Conservation (phyloP, 2,888 invertebrate species). For the Galeopsomyia nigrocyanea region DNA sequence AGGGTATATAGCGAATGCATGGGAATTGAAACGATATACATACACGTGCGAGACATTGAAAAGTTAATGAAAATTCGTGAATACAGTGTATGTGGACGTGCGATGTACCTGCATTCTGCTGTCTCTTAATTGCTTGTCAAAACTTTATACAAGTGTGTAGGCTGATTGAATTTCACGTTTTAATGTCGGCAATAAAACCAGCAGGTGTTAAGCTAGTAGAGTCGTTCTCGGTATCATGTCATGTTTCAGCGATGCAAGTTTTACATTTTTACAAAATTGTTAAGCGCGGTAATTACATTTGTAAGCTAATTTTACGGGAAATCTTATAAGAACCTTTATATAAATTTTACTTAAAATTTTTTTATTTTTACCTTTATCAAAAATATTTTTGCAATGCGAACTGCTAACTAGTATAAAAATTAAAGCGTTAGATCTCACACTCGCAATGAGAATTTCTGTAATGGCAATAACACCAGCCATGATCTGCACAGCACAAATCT, state of each 20-base stretch:
- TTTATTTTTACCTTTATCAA: background rate
- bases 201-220: background rate
- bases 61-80: conserved; percentile 44
- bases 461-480: too few species aligned
- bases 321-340: too few species aligned
- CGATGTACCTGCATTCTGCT: background rate
- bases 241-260: too few species aligned
- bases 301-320: too few species aligned
- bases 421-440: too few species aligned
- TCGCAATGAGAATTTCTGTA: too few species aligned
- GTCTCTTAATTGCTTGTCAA: conserved; percentile 46
- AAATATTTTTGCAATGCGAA: background rate
- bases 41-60: conserved; percentile 10
- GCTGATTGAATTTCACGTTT: conserved; percentile 36
- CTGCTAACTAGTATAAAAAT: too few species aligned
- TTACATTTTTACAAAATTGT: too few species aligned
- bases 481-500: too few species aligned
- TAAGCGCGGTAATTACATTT: too few species aligned
- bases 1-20: background rate
- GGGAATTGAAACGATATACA: conserved; percentile 4
- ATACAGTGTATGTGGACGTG: conserved; percentile 11
- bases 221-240: too few species aligned
- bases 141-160: background rate
- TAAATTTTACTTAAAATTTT: background rate
- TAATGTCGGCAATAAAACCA: conserved; percentile 8